These are phyloP conservation scores for Drosophila sechellia DNA, from an alignment of 1,140 invertebrate genomes.

Conservation along the genomic window DNA sequence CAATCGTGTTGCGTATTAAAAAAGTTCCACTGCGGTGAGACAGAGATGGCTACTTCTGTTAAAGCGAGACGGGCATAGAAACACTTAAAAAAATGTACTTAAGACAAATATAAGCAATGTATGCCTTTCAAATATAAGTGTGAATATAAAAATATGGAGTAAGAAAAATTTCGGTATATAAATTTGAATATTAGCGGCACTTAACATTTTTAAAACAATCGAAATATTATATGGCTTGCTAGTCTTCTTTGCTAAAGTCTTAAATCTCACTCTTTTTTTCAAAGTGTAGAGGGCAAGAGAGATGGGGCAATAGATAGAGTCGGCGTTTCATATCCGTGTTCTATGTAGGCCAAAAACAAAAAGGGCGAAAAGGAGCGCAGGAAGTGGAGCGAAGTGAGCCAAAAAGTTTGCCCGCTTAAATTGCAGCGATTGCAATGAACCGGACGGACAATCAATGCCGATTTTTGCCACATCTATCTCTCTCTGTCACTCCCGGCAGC, in stretches of 20 bases:
- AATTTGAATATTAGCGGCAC: no score
- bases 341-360: slow-evolving; percentile 55
- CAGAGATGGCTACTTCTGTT: slow-evolving; percentile 11
- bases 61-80: slow-evolving; percentile 3
- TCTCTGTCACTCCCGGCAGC: not conserved
- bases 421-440: slow-evolving; percentile 56
- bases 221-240: no score
- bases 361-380: slow-evolving; percentile 19
- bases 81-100: not conserved
- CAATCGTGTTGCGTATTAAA: slow-evolving; percentile 82
- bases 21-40: slow-evolving; percentile 68
- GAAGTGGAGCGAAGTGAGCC: slow-evolving; percentile 39
- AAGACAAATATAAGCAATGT: not conserved
- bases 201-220: no score
- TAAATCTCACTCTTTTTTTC: not conserved
- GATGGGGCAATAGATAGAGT: slow-evolving; percentile 14
- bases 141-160: not conserved
- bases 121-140: not conserved
- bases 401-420: slow-evolving; percentile 67
- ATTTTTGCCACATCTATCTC: slow-evolving; percentile 45
- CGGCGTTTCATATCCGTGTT: slow-evolving; percentile 48
- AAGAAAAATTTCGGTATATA: no score
- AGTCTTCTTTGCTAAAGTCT: no score
- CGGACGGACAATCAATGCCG: slow-evolving; percentile 53
- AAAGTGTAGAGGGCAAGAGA: not conserved